phyloP scores from a whole-genome alignment of 2,797 vertebrate species.

The Onychomys torridus region DNA sequence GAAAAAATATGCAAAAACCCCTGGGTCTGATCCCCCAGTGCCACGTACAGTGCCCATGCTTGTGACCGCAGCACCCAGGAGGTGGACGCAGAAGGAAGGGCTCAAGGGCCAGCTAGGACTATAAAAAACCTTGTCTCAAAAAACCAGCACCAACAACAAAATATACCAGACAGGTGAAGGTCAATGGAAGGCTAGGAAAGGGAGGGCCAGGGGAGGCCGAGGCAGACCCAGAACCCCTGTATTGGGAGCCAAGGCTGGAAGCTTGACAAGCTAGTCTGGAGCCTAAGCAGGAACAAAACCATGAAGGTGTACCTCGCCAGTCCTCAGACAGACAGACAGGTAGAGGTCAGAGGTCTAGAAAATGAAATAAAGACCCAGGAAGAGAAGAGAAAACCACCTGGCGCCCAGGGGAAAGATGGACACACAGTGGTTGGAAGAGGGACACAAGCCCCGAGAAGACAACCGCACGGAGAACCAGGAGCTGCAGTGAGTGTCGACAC shows the following conservation, averaged over 20 bases:
- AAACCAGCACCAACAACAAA: not conserved
- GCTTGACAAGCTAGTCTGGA: not conserved
- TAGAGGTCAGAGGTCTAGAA: constrained; percentile 20
- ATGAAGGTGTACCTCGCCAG: constrained; percentile 3
- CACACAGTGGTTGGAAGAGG: not conserved
- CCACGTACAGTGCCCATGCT: not conserved
- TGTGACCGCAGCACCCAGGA: not conserved
- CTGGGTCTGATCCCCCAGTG: not conserved
- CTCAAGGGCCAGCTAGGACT: not conserved
- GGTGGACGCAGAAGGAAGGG: not conserved
- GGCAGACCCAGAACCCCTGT: constrained; percentile 3
- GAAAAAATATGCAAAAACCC: not conserved
- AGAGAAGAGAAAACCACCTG: not conserved
- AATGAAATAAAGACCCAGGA: not conserved
- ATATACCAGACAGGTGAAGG: not conserved
- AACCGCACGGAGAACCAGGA: not conserved
- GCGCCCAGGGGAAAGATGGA: not conserved
- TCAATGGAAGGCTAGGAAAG: not conserved
- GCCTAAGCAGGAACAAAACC: not conserved
- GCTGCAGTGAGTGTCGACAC: constrained; percentile 57
- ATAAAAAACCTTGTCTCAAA: not conserved
- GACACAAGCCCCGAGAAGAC: not conserved
- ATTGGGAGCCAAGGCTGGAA: constrained; percentile 55
- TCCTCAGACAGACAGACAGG: not conserved
- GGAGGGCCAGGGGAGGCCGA: not conserved